A percentile compares a stretch with the other conserved stretches of the same genome.
Evolutionary conservation across 2,797 vertebrate genomes (phyloP).

Genomic region (Macroramphosus scolopax): DNA sequence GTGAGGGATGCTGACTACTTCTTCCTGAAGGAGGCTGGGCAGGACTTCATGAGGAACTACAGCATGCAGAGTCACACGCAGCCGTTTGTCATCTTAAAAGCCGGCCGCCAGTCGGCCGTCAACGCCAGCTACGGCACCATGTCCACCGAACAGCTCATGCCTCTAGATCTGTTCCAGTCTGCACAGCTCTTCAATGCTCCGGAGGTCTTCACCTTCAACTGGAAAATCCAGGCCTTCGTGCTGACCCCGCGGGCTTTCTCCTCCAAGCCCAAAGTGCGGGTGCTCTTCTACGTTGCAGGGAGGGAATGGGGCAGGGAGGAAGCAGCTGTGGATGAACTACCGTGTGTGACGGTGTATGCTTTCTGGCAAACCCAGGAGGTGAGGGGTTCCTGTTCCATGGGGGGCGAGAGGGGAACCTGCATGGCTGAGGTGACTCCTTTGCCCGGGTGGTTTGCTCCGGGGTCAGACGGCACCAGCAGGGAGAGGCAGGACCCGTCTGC

Average conservation of each 20-base stretch:
- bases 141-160: constrained; percentile 77
- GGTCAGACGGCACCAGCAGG: constrained; percentile 78
- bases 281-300: constrained; percentile 88
- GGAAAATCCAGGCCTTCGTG: constrained; percentile 86
- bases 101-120: constrained; percentile 79
- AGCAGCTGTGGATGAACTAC: constrained; percentile 75
- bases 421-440: constrained; percentile 84
- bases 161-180: constrained; percentile 81
- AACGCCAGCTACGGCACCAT: constrained; percentile 87
- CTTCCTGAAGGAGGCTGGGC: constrained; percentile 91
- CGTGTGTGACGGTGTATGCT: constrained; percentile 89
- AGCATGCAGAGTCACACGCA: constrained; percentile 90
- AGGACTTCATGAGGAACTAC: constrained; percentile 95
- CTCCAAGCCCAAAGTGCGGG: constrained; percentile 83
- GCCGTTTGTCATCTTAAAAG: constrained; percentile 86
- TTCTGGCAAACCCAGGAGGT: constrained; percentile 92
- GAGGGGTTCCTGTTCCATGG: constrained; percentile 80
- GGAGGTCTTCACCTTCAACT: constrained; percentile 81
- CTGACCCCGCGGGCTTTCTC: constrained; percentile 82
- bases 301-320: constrained; percentile 82
- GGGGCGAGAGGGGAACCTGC: constrained; percentile 83
- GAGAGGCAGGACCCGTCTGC: constrained; percentile 76
- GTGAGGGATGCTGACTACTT: constrained; percentile 86
- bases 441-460: constrained; percentile 83
- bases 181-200: constrained; percentile 78